phyloP scores from a whole-genome alignment of 2,888 invertebrate genomes.

The Chrysolina americana region DNA sequence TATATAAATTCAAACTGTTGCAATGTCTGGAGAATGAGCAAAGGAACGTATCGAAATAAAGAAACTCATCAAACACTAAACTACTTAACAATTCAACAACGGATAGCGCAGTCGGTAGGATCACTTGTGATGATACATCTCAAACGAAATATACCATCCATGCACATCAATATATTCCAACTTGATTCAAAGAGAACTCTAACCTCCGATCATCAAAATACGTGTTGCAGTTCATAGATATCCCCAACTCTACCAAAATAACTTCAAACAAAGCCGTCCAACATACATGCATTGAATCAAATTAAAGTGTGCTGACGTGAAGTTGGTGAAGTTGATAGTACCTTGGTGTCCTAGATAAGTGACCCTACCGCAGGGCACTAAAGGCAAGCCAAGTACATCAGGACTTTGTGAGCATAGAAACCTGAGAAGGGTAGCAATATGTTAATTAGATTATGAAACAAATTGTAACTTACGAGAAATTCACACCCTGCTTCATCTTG shows the following conservation, averaged over 20 bases:
- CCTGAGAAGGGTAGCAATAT: conserved; percentile 61
- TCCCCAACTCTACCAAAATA: conserved; percentile 30
- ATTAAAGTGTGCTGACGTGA: conserved; percentile 43
- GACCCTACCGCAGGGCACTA: conserved; percentile 69
- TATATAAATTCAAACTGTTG: too few relatives aligned
- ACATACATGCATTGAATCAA: conserved; percentile 47
- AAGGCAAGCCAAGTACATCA: conserved; percentile 70
- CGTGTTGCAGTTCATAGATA: conserved; percentile 28
- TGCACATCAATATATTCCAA: background rate
- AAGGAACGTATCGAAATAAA: too few relatives aligned
- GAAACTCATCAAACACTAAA: too few relatives aligned
- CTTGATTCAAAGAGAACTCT: conserved; percentile 34
- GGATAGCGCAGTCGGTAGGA: background rate
- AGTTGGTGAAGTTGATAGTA: conserved; percentile 52
- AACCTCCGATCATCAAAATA: background rate
- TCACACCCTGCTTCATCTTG: conserved; percentile 39
- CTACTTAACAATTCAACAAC: too few relatives aligned
- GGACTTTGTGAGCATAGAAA: conserved; percentile 71
- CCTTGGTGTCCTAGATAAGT: conserved; percentile 69
- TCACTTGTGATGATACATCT: background rate
- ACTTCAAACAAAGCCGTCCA: conserved; percentile 32
- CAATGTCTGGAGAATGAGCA: too few relatives aligned
- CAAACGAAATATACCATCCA: background rate
- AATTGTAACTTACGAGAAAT: conserved; percentile 42
- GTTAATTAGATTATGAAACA: conserved; percentile 47